Conservation (phyloP, 1,140 invertebrate species). For the Ectropis grisescens region DNA sequence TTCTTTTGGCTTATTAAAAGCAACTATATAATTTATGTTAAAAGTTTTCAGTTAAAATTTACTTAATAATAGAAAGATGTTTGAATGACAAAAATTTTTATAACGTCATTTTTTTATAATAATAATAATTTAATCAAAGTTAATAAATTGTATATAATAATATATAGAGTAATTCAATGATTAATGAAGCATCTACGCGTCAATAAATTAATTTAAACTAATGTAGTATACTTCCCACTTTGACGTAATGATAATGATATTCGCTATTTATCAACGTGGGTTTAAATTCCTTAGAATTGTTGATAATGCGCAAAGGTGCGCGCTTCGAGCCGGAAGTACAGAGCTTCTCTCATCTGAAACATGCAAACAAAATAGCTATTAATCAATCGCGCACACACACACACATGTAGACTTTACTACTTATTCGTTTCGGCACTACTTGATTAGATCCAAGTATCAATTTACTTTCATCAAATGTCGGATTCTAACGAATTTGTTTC, state of each 20-base stretch:
- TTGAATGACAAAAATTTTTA: conserved; percentile 68
- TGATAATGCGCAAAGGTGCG: conserved; percentile 55
- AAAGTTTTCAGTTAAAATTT: conserved; percentile 65
- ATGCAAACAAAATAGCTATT: too few species aligned
- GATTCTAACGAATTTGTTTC: too few species aligned
- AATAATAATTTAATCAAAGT: conserved; percentile 71
- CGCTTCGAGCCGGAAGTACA: conserved; percentile 28
- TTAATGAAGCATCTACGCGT: conserved; percentile 72
- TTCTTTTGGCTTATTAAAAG: conserved; percentile 69
- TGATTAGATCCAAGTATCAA: too few species aligned
- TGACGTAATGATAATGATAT: conserved; percentile 43
- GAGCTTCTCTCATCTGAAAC: too few species aligned
- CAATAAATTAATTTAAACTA: conserved; percentile 71
- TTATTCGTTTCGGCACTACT: too few species aligned
- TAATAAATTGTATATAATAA: conserved; percentile 71
- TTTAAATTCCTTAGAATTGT: conserved; percentile 66
- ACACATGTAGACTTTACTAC: too few species aligned
- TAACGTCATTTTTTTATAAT: conserved; percentile 68
- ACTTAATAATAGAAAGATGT: conserved; percentile 68
- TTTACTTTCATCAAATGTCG: too few species aligned
- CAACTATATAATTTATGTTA: conserved; percentile 68
- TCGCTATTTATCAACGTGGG: conserved; percentile 57
- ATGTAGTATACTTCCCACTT: conserved; percentile 66
- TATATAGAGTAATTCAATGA: conserved; percentile 72
- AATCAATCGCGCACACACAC: too few species aligned